phyloP scores from a whole-genome alignment of 2,888 invertebrate species.

The Idaea aversata region DNA sequence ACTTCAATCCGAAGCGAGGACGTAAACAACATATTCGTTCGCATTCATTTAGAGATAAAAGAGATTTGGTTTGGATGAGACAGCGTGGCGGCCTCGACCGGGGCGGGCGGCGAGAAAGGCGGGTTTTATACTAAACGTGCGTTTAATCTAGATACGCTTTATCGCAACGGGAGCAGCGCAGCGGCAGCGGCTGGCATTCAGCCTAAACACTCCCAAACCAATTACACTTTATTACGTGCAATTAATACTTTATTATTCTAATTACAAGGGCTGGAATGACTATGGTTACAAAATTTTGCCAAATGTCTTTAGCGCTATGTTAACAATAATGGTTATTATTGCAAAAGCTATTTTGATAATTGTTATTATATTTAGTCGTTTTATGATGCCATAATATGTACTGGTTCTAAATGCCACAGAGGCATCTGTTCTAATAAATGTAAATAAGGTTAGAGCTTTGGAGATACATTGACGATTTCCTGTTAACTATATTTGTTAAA shows the following conservation, averaged over 20 bases:
- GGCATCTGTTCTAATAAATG: not conserved
- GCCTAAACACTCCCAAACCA: conserved; percentile 43
- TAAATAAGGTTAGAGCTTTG: not conserved
- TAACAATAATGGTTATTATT: conserved; percentile 1
- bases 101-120: conserved; percentile 29
- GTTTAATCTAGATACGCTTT: conserved; percentile 44
- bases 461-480: not conserved
- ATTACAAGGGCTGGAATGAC: conserved; percentile 33
- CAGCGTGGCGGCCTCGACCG: conserved; percentile 52
- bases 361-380: conserved; percentile 15
- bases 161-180: conserved; percentile 21
- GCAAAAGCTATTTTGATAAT: conserved; percentile 21
- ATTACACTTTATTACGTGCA: conserved; percentile 40
- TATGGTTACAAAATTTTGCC: conserved; percentile 20
- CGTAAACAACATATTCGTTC: conserved; percentile 31
- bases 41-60: conserved; percentile 42
- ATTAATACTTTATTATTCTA: conserved; percentile 51
- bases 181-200: conserved; percentile 41
- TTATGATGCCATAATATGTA: not conserved
- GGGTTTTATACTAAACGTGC: conserved; percentile 40
- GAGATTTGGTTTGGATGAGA: conserved; percentile 61
- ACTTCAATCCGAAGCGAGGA: conserved; percentile 5
- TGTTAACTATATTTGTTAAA: not conserved
- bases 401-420: not conserved
- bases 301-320: conserved; percentile 10